These are phyloP conservation scores for Melanchra persicariae DNA, from an alignment of 2,888 invertebrate genomes.

Conservation along the genomic window DNA sequence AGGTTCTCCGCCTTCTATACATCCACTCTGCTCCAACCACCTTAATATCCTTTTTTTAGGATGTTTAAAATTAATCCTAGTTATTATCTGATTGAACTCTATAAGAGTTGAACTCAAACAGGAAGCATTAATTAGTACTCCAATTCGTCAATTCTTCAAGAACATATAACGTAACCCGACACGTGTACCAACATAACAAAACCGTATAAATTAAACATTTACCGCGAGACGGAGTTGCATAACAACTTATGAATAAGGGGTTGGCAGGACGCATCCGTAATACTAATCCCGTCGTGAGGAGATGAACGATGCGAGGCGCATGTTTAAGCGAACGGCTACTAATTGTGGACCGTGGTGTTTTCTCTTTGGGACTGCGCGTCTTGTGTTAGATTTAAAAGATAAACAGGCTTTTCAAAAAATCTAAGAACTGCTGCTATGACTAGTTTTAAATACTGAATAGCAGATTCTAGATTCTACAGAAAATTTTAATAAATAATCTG, in stretches of 20 bases:
- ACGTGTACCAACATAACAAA: constrained; percentile 11
- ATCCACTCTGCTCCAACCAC: background rate
- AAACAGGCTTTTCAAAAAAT: too few species aligned
- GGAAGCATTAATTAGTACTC: too few species aligned
- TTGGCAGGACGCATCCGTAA: constrained; percentile 51
- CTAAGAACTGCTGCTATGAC: too few species aligned
- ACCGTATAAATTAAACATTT: constrained; percentile 44
- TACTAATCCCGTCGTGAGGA: constrained; percentile 59
- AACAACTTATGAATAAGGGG: constrained; percentile 56
- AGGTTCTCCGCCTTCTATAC: background rate
- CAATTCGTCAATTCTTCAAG: too few species aligned
- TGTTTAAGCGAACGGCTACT: constrained; percentile 37
- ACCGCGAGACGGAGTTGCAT: constrained; percentile 44
- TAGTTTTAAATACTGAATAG: too few species aligned
- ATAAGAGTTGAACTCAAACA: too few species aligned
- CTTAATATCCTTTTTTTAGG: background rate
- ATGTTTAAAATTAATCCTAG: background rate
- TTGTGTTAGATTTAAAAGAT: background rate
- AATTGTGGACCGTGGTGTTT: constrained; percentile 41
- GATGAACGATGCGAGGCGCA: constrained; percentile 53
- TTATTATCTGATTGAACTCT: too few species aligned
- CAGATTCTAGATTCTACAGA: too few species aligned
- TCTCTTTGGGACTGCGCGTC: constrained; percentile 17
- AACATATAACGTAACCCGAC: background rate
- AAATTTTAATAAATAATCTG: too few species aligned